phyloP scores from a whole-genome alignment of 2,888 invertebrate species.

The Thera obeliscata region DNA sequence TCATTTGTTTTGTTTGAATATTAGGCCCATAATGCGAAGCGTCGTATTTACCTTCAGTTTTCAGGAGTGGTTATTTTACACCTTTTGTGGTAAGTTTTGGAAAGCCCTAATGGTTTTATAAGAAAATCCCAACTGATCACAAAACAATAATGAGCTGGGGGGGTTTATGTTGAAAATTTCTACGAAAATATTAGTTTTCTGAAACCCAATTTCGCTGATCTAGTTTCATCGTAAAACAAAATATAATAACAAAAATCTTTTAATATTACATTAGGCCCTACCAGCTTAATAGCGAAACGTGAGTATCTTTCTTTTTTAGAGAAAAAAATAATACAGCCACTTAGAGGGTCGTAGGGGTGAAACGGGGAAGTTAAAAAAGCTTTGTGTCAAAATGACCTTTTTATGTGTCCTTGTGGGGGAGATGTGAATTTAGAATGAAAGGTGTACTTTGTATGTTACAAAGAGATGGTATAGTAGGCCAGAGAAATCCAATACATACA shows the following conservation, averaged over 20 bases:
- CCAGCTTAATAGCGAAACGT: conserved; percentile 43
- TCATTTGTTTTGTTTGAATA: too few relatives aligned
- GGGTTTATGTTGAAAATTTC: neutral
- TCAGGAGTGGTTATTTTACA: too few relatives aligned
- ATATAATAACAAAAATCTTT: conserved; percentile 23
- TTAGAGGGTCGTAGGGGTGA: conserved; percentile 45
- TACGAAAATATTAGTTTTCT: conserved; percentile 4
- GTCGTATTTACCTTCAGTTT: too few relatives aligned
- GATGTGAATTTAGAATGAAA: conserved; percentile 31
- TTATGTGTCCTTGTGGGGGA: conserved; percentile 38
- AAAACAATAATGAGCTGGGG: neutral
- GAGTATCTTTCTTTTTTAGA: conserved; percentile 40
- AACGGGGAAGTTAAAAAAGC: conserved; percentile 47
- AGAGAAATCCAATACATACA: too few relatives aligned
- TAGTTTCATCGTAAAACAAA: conserved; percentile 16
- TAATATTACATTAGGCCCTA: conserved; percentile 39
- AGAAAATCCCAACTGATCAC: neutral
- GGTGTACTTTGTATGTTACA: neutral
- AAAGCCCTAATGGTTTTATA: neutral
- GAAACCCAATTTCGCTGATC: conserved; percentile 24
- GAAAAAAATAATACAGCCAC: conserved; percentile 47
- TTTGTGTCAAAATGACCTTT: conserved; percentile 53
- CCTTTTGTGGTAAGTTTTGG: neutral
- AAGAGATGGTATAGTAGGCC: neutral
- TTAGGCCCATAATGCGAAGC: too few relatives aligned